Evolutionary conservation across 1,140 invertebrate genomes (phyloP).

Genomic region (Drosophila elegans): DNA sequence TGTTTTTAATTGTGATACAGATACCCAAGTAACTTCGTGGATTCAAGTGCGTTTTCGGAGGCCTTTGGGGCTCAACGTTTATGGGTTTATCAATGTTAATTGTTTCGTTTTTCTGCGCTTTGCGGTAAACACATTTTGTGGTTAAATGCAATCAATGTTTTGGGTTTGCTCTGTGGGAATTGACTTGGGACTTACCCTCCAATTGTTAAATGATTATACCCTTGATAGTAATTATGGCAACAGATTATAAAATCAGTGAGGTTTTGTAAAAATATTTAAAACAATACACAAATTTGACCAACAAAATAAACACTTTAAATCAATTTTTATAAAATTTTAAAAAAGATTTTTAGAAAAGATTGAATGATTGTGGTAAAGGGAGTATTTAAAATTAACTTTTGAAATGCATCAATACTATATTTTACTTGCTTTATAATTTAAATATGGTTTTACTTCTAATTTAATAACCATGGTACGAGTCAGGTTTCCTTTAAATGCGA

Average conservation of each 20-base stretch:
- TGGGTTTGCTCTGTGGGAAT: conserved; percentile 5
- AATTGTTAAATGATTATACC: conserved; percentile 4
- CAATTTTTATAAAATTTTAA: too few relatives aligned
- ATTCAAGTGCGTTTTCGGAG: conserved; percentile 22
- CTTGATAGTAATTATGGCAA: conserved; percentile 9
- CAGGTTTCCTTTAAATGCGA: conserved; percentile 25
- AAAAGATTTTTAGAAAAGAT: too few relatives aligned
- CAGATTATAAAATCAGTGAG: conserved; percentile 1
- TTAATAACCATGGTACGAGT: neutral
- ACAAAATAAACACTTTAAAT: too few relatives aligned
- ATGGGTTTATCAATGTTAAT: conserved; percentile 61
- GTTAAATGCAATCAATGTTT: conserved; percentile 20
- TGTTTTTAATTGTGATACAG: conserved; percentile 18
- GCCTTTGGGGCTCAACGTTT: conserved; percentile 16
- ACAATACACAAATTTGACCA: too few relatives aligned
- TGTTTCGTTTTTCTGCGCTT: conserved; percentile 18
- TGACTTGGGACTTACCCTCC: neutral
- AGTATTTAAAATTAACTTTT: too few relatives aligned
- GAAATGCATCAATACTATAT: neutral
- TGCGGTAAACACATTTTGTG: conserved; percentile 42
- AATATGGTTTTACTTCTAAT: too few relatives aligned
- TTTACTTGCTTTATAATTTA: neutral
- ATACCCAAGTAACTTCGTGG: conserved; percentile 20
- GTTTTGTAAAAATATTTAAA: too few relatives aligned
- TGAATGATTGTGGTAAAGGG: too few relatives aligned